Evolutionary conservation across 2,797 vertebrate genomes (phyloP).

Genomic region (Pelodytes ibericus): DNA sequence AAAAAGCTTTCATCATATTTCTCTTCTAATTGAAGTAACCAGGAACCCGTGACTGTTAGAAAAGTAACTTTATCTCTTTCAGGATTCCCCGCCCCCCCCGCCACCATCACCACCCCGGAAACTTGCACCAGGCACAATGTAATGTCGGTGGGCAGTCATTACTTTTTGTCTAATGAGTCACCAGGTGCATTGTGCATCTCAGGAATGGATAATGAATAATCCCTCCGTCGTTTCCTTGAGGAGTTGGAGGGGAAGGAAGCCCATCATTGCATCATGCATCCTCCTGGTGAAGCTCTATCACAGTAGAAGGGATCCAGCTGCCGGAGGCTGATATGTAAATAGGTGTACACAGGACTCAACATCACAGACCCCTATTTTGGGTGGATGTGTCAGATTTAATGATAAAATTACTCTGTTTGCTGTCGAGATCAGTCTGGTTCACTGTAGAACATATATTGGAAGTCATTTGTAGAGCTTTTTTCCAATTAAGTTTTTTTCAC

Average conservation of each 20-base stretch:
- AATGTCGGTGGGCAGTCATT: slow-evolving; percentile 24
- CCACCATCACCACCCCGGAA: slow-evolving; percentile 20
- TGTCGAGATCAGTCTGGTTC: not conserved
- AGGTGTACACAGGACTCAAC: slow-evolving; percentile 10
- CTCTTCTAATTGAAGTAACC: slow-evolving; percentile 14
- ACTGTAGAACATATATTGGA: not conserved
- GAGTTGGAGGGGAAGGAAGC: slow-evolving; percentile 27
- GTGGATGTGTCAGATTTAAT: not conserved
- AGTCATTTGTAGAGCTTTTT: too few relatives aligned
- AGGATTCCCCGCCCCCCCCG: slow-evolving; percentile 8
- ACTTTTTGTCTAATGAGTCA: slow-evolving; percentile 27
- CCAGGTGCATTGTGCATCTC: not conserved
- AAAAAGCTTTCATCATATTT: slow-evolving; percentile 26
- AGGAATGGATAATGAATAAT: slow-evolving; percentile 23
- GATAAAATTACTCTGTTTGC: not conserved
- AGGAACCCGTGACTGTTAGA: slow-evolving; percentile 15
- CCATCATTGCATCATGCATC: slow-evolving; percentile 42
- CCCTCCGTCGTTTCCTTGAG: slow-evolving; percentile 10
- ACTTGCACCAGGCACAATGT: slow-evolving; percentile 25
- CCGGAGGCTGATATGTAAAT: not conserved
- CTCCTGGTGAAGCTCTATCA: slow-evolving; percentile 4
- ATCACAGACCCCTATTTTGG: not conserved
- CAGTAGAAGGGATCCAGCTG: slow-evolving; percentile 1
- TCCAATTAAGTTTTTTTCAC: too few relatives aligned
- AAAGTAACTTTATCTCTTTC: slow-evolving; percentile 29